Evolutionary conservation across 1,140 invertebrate species (phyloP), one percentile per base, ranked within the genome.

Genomic region (Macrotrachela quadricornifera): DNA sequence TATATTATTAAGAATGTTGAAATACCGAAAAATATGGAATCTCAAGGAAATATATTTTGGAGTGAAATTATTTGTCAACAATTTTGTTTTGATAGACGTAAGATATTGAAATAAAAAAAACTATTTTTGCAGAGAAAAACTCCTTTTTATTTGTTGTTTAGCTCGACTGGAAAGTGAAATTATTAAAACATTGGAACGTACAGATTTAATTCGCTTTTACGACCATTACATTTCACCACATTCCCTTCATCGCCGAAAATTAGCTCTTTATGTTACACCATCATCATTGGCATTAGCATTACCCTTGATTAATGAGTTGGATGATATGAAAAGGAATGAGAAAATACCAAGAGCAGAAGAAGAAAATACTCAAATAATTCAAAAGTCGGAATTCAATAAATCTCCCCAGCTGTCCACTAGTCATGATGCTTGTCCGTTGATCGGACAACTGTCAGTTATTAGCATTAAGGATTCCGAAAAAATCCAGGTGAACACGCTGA

Each of bases 31-130:
- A 81, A 79, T 56, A 68, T 95, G 59, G 67, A 69, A 37, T 69
- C 71, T 40, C 76, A 80, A 52, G 79, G 80, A 15, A 67, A 70
- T 37, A 72, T 78, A 51, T 81, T 80, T 61, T 92, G 86, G 83
- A 65, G 63, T 17, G 91, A 96, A 74, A 94, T 95, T 51, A 69
- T 72, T 10, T 71, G 75, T 1, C 81, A 87, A 61, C 80, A 86
- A 56, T 95, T 91, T 69, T 82, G 90, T 67, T 96, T 95, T 70
- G 82, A 90, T 61, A 74, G 87, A 59, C 67, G 71, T 73, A 58
- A 52, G 17, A 44, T 40, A 10, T 18, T 40, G 10, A 18, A 46
- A 37, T 21, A 42, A 46, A 21, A 16, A 17, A 11, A 40, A 30
- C 11, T 39, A 8, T 41, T 37, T 12, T 38, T n/a, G n/a, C n/a